A percentile compares a stretch with the other conserved stretches of the same genome.
These are phyloP conservation scores for Poecilia gillii DNA, from an alignment of 2,797 vertebrate genomes.

Conservation along the genomic window DNA sequence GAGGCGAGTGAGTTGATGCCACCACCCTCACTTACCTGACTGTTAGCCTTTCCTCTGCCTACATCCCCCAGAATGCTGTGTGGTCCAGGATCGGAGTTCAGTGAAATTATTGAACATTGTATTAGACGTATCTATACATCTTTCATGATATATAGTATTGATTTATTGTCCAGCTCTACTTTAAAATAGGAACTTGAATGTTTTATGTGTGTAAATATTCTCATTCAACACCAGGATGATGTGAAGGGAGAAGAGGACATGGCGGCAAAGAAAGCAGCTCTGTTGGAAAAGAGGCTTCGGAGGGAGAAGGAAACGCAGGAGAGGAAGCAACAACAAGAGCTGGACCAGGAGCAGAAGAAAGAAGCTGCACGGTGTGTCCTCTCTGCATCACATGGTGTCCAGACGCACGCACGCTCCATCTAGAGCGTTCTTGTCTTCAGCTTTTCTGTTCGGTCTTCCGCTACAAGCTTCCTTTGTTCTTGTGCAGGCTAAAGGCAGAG, in stretches of 20 bases:
- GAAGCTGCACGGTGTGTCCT: slow-evolving; percentile 87
- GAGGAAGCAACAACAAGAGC: slow-evolving; percentile 90
- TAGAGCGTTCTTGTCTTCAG: neutral
- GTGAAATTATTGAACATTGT: too few relatives aligned
- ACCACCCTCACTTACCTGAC: too few relatives aligned
- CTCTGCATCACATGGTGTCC: neutral
- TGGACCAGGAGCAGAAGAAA: slow-evolving; percentile 90
- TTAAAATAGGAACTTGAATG: too few relatives aligned
- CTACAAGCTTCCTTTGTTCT: neutral
- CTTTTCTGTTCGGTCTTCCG: neutral
- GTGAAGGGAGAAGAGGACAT: slow-evolving; percentile 94
- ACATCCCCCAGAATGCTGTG: too few relatives aligned
- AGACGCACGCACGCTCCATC: neutral
- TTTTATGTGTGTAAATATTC: slow-evolving; percentile 4
- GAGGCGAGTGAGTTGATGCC: too few relatives aligned
- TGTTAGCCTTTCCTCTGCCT: too few relatives aligned
- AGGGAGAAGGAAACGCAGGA: slow-evolving; percentile 92
- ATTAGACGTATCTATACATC: too few relatives aligned
- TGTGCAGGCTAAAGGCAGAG: slow-evolving; percentile 89
- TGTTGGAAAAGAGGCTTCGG: slow-evolving; percentile 92
- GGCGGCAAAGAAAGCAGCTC: slow-evolving; percentile 91
- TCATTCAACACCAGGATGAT: slow-evolving; percentile 85
- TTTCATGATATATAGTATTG: too few relatives aligned
- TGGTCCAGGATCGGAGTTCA: too few relatives aligned
- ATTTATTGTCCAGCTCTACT: too few relatives aligned